These are phyloP conservation scores for Umimayanthus chanpuru DNA, from an alignment of 92 coral and sea anemone species.

Conservation along the genomic window DNA sequence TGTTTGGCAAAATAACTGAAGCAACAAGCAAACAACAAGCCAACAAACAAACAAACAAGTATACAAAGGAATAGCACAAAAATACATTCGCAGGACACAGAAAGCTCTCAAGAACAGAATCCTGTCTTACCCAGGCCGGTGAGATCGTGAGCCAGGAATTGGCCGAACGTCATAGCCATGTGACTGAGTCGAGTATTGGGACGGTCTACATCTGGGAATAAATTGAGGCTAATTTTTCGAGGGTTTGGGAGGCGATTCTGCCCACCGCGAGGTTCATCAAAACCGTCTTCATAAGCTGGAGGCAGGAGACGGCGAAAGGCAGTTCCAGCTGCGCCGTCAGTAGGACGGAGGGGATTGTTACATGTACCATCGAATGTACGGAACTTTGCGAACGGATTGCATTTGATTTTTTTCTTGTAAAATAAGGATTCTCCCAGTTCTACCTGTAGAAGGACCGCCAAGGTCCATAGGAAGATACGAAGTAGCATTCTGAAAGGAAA, in stretches of 20 bases:
- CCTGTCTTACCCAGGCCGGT: constrained; percentile 5
- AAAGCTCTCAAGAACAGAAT: too few relatives aligned
- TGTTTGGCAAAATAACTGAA: too few relatives aligned
- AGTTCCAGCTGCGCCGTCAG: constrained; percentile 16
- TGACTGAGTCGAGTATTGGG: constrained; percentile 35
- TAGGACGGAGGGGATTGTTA: constrained; percentile 33
- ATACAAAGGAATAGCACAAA: neutral
- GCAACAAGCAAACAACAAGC: neutral
- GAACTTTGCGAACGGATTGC: neutral
- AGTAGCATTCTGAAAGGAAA: neutral
- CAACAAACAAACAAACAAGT: neutral
- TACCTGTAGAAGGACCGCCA: neutral
- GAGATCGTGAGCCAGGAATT: constrained; percentile 54
- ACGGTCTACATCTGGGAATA: constrained; percentile 8
- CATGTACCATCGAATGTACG: constrained; percentile 49
- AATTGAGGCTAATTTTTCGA: constrained; percentile 32
- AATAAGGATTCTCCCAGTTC: neutral
- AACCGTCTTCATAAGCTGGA: constrained; percentile 35
- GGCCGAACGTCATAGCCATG: constrained; percentile 57
- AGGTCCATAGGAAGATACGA: neutral
- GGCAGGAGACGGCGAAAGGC: constrained; percentile 44
- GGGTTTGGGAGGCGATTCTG: constrained; percentile 52
- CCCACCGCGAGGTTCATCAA: constrained; percentile 22
- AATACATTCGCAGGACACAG: neutral
- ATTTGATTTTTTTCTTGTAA: neutral